Evolutionary conservation across 2,113 vertebrate species (phyloP).

Genomic region (Poecilia latipinna): DNA sequence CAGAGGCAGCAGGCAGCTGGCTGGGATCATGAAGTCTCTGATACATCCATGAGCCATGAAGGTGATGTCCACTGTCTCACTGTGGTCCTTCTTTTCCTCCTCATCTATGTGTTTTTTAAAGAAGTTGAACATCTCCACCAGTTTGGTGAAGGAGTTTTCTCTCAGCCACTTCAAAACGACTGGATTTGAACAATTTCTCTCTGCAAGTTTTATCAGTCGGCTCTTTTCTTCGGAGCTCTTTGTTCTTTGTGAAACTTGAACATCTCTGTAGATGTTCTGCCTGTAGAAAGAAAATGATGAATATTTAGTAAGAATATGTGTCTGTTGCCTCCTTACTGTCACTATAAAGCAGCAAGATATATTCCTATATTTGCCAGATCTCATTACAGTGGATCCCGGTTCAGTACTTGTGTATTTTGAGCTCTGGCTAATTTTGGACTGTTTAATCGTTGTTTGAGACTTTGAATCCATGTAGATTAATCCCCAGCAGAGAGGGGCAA

Average conservation of each 20-base stretch:
- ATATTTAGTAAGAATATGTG: too few species aligned
- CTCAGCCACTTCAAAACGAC: neutral
- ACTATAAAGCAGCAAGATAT: too few species aligned
- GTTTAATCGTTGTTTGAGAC: too few species aligned
- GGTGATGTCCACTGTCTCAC: constrained; percentile 13
- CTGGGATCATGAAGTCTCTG: neutral
- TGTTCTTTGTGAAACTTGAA: neutral
- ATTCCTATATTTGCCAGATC: too few species aligned
- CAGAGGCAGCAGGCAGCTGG: neutral
- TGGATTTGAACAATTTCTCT: neutral
- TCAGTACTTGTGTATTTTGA: too few species aligned
- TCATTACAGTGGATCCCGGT: too few species aligned
- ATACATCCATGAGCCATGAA: neutral
- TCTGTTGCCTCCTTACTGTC: too few species aligned
- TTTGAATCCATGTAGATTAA: too few species aligned
- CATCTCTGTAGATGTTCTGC: neutral
- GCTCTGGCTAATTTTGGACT: too few species aligned
- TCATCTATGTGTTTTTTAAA: neutral
- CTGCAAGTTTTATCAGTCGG: neutral
- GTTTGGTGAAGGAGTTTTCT: neutral
- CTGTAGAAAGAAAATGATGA: neutral
- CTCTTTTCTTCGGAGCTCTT: neutral
- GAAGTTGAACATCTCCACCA: neutral
- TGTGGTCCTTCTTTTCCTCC: neutral
- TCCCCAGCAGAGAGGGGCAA: too few species aligned